These are phyloP conservation scores for Chloroceryle aenea DNA, from an alignment of 2,113 vertebrate species.

Conservation along the genomic window DNA sequence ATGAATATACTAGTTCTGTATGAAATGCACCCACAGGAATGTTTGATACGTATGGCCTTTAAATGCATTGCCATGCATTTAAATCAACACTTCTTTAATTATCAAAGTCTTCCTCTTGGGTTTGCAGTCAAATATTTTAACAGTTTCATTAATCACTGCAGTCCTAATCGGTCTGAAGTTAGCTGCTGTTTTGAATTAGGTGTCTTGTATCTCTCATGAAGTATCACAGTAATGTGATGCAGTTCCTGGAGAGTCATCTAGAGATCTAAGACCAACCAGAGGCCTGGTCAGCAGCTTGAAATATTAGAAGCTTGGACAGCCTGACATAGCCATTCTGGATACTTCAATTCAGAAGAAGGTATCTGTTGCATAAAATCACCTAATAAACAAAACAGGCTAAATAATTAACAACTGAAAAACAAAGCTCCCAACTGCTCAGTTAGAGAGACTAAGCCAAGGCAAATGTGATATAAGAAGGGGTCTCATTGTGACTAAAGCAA, in stretches of 20 bases:
- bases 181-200: neutral
- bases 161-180: neutral
- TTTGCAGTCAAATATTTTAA: slow-evolving; percentile 13
- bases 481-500: neutral
- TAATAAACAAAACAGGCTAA: neutral
- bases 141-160: neutral
- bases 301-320: neutral
- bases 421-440: neutral
- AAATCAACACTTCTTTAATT: neutral
- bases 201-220: neutral
- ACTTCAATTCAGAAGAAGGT: neutral
- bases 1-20: neutral
- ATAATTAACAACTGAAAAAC: neutral
- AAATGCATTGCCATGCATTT: neutral
- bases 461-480: neutral
- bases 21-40: neutral
- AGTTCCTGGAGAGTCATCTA: neutral
- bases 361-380: neutral
- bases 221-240: neutral
- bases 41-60: neutral
- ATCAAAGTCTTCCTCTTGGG: neutral
- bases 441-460: neutral
- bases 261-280: neutral
- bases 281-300: neutral
- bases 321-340: neutral